phyloP scores from a whole-genome alignment of 1,140 invertebrate genomes.

The Drosophila quadrilineata region DNA sequence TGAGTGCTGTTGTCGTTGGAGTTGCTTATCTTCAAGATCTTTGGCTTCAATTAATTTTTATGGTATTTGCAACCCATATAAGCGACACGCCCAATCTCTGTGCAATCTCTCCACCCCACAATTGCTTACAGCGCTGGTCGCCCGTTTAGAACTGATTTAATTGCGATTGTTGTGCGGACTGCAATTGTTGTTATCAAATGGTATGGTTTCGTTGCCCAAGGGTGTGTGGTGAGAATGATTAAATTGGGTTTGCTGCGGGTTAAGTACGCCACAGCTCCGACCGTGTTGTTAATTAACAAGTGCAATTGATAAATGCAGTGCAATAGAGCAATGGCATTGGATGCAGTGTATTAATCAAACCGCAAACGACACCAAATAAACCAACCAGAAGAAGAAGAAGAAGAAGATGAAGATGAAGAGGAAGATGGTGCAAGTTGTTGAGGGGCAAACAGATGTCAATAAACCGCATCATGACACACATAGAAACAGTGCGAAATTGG shows the following conservation, averaged over 20 bases:
- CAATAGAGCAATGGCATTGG: constrained; percentile 20
- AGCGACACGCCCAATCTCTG: constrained; percentile 32
- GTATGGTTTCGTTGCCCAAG: constrained; percentile 39
- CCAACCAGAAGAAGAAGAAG: too few relatives aligned
- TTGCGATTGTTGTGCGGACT: constrained; percentile 67
- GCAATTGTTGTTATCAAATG: constrained; percentile 73
- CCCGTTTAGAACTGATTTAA: constrained; percentile 75
- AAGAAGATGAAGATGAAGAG: too few relatives aligned
- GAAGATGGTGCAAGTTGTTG: too few relatives aligned
- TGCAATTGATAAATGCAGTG: constrained; percentile 63
- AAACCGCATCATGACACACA: constrained; percentile 59
- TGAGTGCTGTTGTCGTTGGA: neutral
- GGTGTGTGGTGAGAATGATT: neutral
- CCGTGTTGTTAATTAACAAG: constrained; percentile 64
- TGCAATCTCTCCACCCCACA: constrained; percentile 1
- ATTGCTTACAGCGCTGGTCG: constrained; percentile 53
- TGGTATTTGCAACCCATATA: constrained; percentile 59
- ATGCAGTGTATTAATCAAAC: constrained; percentile 52
- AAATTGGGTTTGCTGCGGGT: constrained; percentile 48
- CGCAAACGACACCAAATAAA: too few relatives aligned
- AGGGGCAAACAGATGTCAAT: constrained; percentile 57
- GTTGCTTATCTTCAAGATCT: constrained; percentile 61
- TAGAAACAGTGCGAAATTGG: constrained; percentile 18
- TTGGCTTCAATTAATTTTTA: constrained; percentile 62
- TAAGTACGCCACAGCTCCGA: too few relatives aligned